phyloP scores from a whole-genome alignment of 2,888 invertebrate species.

The Caenorhabditis sp. region DNA sequence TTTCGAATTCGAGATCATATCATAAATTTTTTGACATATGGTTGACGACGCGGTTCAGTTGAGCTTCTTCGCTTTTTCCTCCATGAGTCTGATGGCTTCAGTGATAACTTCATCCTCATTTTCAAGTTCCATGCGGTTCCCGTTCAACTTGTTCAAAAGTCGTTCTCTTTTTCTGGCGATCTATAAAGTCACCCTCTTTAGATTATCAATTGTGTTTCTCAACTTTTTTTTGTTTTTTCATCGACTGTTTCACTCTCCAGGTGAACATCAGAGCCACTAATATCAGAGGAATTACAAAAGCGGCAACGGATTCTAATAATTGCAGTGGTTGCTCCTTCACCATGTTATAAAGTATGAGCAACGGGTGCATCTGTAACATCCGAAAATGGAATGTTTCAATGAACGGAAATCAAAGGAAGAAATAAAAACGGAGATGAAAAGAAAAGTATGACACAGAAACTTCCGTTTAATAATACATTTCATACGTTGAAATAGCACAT shows the following conservation, averaged over 20 bases:
- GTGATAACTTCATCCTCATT: constrained; percentile 52
- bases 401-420: not conserved
- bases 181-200: constrained; percentile 21
- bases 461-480: not conserved
- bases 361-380: constrained; percentile 18
- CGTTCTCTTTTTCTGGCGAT: constrained; percentile 26
- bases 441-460: not conserved
- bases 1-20: constrained; percentile 26
- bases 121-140: not conserved
- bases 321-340: constrained; percentile 23
- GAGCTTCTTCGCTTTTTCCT: constrained; percentile 50
- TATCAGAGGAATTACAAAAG: constrained; percentile 47
- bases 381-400: too few relatives aligned
- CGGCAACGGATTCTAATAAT: constrained; percentile 27
- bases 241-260: constrained; percentile 65
- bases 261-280: constrained; percentile 63
- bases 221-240: constrained; percentile 37
- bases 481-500: not conserved
- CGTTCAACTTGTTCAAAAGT: constrained; percentile 44
- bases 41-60: constrained; percentile 22
- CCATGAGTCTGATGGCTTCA: constrained; percentile 54
- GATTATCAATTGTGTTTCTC: not conserved
- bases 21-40: not conserved
- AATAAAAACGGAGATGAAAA: too few relatives aligned
- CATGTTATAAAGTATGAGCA: not conserved